Percentiles rank a stretch among this genome's conserved stretches.
These are phyloP conservation scores for Rotaria socialis DNA, from an alignment of 2,888 invertebrate species.

Conservation along the genomic window DNA sequence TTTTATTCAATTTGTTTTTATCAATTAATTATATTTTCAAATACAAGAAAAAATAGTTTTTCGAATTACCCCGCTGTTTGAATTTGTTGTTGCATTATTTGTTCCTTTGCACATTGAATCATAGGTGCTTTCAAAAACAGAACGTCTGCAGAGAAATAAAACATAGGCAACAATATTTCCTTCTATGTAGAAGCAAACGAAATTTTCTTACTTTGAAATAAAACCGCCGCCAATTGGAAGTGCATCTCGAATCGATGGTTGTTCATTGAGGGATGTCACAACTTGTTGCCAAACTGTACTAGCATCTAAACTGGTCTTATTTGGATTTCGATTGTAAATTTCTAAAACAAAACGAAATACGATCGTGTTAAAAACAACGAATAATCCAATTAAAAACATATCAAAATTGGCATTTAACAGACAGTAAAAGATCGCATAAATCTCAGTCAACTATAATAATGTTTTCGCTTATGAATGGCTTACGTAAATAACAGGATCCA, in stretches of 20 bases:
- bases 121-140: background rate
- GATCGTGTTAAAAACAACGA: too few relatives aligned
- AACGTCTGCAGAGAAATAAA: background rate
- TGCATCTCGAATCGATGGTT: slow-evolving; percentile 3
- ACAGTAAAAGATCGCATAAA: too few relatives aligned
- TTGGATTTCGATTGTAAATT: background rate
- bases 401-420: too few relatives aligned
- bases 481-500: too few relatives aligned
- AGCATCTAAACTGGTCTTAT: slow-evolving; percentile 7
- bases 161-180: background rate
- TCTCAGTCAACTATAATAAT: too few relatives aligned
- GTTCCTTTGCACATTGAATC: background rate
- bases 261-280: slow-evolving; percentile 10
- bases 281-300: slow-evolving; percentile 35
- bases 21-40: background rate
- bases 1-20: background rate
- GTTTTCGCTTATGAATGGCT: too few relatives aligned
- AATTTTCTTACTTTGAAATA: slow-evolving; percentile 13
- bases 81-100: background rate
- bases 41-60: background rate
- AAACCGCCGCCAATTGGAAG: background rate
- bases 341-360: background rate
- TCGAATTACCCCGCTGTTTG: background rate
- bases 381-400: too few relatives aligned
- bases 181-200: background rate